Conservation (phyloP, 2,888 invertebrate genomes). For the Carabus problematicus region DNA sequence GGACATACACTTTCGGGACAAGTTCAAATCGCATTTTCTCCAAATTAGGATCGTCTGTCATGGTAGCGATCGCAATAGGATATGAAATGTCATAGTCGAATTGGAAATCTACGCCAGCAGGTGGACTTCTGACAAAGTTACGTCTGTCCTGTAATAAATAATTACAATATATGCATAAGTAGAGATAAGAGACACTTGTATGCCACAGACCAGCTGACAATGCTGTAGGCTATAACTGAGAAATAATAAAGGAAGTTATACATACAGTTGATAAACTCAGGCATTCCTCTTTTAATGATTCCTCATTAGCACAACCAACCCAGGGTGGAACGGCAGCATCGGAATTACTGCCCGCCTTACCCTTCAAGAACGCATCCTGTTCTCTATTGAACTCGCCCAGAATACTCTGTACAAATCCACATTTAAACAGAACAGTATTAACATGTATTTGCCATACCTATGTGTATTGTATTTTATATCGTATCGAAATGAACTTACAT, state of each 20-base stretch:
- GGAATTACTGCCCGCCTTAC: conserved; percentile 74
- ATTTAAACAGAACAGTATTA: neutral
- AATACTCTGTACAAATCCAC: conserved; percentile 70
- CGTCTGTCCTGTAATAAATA: conserved; percentile 80
- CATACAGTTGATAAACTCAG: conserved; percentile 85
- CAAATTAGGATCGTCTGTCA: conserved; percentile 94
- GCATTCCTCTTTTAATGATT: conserved; percentile 93
- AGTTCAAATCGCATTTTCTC: conserved; percentile 99
- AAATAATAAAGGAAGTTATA: conserved; percentile 4
- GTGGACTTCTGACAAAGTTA: conserved; percentile 97
- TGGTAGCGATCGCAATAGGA: conserved; percentile 92
- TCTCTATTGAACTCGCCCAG: conserved; percentile 97
- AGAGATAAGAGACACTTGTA: conserved; percentile 2
- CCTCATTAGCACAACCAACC: conserved; percentile 95
- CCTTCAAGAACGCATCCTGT: conserved; percentile 94
- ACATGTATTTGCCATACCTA: conserved; percentile 5
- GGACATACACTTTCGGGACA: conserved; percentile 96
- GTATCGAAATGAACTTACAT: conserved; percentile 72
- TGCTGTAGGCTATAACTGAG: neutral
- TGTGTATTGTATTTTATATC: too few relatives aligned
- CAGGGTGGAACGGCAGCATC: conserved; percentile 86
- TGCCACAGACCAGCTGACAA: neutral
- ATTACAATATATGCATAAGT: neutral
- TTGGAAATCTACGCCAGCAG: conserved; percentile 92
- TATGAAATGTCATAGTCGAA: conserved; percentile 94